phyloP scores from a whole-genome alignment of 2,888 invertebrate genomes.

The Pandemis corylana region DNA sequence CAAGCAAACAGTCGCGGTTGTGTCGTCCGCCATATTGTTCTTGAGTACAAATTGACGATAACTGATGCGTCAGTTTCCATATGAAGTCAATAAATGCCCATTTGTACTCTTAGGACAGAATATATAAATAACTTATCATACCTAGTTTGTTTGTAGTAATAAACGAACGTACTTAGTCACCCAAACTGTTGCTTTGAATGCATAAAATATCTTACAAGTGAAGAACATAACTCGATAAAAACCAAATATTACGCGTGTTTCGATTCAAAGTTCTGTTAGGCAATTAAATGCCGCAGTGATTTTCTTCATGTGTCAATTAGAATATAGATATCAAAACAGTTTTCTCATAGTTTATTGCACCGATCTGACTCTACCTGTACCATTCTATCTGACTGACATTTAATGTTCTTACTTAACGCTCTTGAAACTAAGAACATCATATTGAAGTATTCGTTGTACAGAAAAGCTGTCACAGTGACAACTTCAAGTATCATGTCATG shows the following conservation, averaged over 20 bases:
- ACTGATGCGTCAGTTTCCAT: constrained; percentile 4
- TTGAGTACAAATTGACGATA: constrained; percentile 6
- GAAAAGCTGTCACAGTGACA: background rate
- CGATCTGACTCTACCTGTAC: background rate
- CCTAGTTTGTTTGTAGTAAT: background rate
- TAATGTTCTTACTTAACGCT: background rate
- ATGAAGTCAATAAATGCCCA: constrained; percentile 2
- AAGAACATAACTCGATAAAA: background rate
- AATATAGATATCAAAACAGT: background rate
- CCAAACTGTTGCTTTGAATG: background rate
- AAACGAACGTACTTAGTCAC: background rate
- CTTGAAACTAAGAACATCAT: background rate
- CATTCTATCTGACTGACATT: background rate
- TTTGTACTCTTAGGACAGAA: constrained; percentile 2
- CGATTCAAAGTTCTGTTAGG: background rate
- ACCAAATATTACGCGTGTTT: background rate
- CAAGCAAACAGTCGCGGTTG: background rate
- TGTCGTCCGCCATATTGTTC: background rate
- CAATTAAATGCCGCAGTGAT: background rate
- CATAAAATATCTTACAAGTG: background rate
- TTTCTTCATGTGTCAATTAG: background rate
- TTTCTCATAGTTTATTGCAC: background rate
- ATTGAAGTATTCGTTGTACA: background rate
- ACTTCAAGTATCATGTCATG: background rate
- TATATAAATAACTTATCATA: background rate